These are phyloP conservation scores for Phrynocephalus versicolor DNA, from an alignment of 2,113 vertebrate genomes.

Conservation along the genomic window DNA sequence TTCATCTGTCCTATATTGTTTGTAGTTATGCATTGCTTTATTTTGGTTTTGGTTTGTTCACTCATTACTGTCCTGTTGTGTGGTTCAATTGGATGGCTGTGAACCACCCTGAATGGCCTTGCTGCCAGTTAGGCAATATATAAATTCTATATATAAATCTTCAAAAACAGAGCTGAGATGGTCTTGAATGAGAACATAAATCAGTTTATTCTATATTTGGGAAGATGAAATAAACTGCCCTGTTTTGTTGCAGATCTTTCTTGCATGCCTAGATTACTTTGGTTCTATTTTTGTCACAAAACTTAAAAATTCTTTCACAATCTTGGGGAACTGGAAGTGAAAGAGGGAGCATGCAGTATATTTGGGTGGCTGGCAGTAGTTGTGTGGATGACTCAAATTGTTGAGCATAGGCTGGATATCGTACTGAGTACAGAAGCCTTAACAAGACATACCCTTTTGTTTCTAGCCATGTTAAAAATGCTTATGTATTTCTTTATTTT, in stretches of 20 bases:
- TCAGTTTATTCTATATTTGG: too few relatives aligned
- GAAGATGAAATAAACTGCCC: not conserved
- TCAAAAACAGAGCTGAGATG: not conserved
- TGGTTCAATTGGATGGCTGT: too few relatives aligned
- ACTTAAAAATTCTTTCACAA: not conserved
- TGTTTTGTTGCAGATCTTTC: too few relatives aligned
- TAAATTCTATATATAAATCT: too few relatives aligned
- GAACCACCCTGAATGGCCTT: too few relatives aligned
- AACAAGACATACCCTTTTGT: not conserved
- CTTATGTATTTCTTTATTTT: too few relatives aligned
- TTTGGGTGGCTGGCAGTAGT: not conserved
- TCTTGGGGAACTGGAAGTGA: not conserved
- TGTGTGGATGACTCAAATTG: not conserved
- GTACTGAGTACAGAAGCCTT: not conserved
- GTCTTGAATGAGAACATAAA: not conserved
- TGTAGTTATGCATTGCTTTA: too few relatives aligned
- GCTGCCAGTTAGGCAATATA: too few relatives aligned
- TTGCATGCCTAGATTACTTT: not conserved
- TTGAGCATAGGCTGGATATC: not conserved
- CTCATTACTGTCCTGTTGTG: too few relatives aligned
- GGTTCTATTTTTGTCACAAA: not conserved
- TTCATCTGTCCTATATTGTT: too few relatives aligned
- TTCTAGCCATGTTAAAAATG: not conserved
- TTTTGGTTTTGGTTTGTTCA: too few relatives aligned
- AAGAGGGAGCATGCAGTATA: not conserved